Evolutionary conservation across 2,797 vertebrate species (phyloP), one percentile per base, ranked within the genome.

Genomic region (Cetoscarus ocellatus): DNA sequence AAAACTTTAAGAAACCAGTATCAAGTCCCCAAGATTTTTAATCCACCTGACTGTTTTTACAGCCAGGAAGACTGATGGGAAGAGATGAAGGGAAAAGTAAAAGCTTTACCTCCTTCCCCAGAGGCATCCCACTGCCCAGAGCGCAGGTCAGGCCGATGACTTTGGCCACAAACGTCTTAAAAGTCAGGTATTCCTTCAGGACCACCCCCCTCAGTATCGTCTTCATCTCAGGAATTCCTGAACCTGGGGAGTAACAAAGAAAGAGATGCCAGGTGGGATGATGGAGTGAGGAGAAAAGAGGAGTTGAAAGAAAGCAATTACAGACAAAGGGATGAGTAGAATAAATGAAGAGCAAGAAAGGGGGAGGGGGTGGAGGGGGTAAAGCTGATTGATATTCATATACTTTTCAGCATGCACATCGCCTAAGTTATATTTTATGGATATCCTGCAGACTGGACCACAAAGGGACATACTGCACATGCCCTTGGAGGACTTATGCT

Each of bases 141-240:
- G 98, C 97, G 0, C 98, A 99, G 0, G 98, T 99, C 84, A 99
- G 93, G 44, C 98, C 98, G 0, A 99, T 98, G 77, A 99, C 98
- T 93, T 99, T 99, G 73, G 98, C 98, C 80, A 99, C 95, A 11
- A 99, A 98, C 1, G 98, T 99, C 93, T 99, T 99, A 79, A 99
- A 94, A 45, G 98, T 99, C 85, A 99, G 95, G 79, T 99, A 99
- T 83, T 99, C 98, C 88, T 99, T 99, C 65, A 99, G 95, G 73
- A 99, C 97, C 0, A 99, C 96, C 0, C 98, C 98, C 38, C 98
- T 92, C 42, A 99, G 93, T 78, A 99, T 99, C 6, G 98, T 99
- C 92, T 99, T 99, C 97, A 99, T 99, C 92, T 99, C 98, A 0
- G 98, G 98, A 86, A 99, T 99, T 51, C 98, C 98, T 0, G 98